Conservation (phyloP, 2,888 invertebrate species). For the Acronicta psi region DNA sequence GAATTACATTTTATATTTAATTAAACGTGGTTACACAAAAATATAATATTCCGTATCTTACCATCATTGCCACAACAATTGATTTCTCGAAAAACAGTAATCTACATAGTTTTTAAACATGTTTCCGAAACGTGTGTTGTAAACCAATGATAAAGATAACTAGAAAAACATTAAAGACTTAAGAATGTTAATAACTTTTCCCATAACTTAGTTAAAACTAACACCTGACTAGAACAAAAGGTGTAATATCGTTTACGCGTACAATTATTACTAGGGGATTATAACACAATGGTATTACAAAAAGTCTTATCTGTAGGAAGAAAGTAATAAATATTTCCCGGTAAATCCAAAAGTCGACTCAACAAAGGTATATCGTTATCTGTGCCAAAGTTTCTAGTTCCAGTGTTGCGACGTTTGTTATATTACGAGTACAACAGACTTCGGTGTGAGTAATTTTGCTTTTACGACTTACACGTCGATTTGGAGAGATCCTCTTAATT, state of each 20-base stretch:
- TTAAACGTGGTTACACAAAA: too few relatives aligned
- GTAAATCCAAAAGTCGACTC: conserved; percentile 36
- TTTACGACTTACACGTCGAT: background rate
- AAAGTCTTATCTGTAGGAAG: conserved; percentile 50
- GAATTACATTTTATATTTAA: too few relatives aligned
- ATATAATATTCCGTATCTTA: too few relatives aligned
- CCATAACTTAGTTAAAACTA: conserved; percentile 21
- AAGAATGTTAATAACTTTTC: conserved; percentile 14
- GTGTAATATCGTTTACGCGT: conserved; percentile 8
- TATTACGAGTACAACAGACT: background rate
- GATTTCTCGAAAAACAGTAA: background rate
- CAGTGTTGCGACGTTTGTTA: conserved; percentile 14
- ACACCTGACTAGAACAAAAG: conserved; percentile 37
- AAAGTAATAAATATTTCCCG: conserved; percentile 58
- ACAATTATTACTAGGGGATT: conserved; percentile 21
- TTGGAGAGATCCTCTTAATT: background rate
- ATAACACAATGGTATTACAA: conserved; percentile 42
- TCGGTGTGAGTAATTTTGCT: conserved; percentile 7
- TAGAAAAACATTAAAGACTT: conserved; percentile 5
- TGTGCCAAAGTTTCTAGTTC: conserved; percentile 38
- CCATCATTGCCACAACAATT: background rate
- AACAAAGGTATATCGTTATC: conserved; percentile 51
- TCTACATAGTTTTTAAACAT: background rate
- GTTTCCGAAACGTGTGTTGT: conserved; percentile 1
- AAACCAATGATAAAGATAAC: conserved; percentile 5